A percentile compares a stretch with the other conserved stretches of the same genome.
These are phyloP conservation scores for Dione juno DNA, from an alignment of 2,888 invertebrate genomes.

Conservation along the genomic window DNA sequence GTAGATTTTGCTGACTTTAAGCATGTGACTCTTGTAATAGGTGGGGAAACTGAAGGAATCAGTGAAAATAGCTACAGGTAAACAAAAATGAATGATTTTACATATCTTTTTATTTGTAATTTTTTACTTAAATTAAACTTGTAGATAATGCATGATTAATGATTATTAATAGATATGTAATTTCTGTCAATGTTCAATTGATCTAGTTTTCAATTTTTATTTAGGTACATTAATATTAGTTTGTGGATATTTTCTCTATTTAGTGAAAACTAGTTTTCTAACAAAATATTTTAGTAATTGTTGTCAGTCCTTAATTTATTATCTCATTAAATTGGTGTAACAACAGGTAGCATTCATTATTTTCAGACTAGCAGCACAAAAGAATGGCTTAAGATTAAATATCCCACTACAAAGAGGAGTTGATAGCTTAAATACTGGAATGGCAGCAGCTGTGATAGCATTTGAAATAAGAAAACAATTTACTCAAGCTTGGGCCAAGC, in stretches of 20 bases:
- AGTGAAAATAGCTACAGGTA: slow-evolving; percentile 87
- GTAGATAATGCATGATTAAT: too few relatives aligned
- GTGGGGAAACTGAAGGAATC: slow-evolving; percentile 95
- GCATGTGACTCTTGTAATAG: slow-evolving; percentile 88
- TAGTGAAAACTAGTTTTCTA: too few relatives aligned
- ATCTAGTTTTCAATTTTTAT: too few relatives aligned
- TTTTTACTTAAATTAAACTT: too few relatives aligned
- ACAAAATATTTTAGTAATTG: too few relatives aligned
- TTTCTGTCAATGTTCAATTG: too few relatives aligned
- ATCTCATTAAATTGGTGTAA: too few relatives aligned
- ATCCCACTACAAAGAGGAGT: slow-evolving; percentile 90
- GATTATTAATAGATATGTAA: too few relatives aligned
- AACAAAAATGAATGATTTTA: slow-evolving; percentile 41
- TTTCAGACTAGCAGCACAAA: slow-evolving; percentile 81
- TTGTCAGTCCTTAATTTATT: too few relatives aligned
- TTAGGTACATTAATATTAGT: too few relatives aligned
- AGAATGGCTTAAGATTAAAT: slow-evolving; percentile 86
- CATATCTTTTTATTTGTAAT: not conserved
- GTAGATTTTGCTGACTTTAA: slow-evolving; percentile 80
- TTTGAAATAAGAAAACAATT: slow-evolving; percentile 92
- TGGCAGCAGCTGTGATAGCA: slow-evolving; percentile 91
- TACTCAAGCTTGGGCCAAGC: slow-evolving; percentile 62
- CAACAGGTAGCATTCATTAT: not conserved
- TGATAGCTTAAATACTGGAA: slow-evolving; percentile 93
- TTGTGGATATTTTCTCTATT: too few relatives aligned